Percentiles rank a stretch among this genome's conserved stretches.
Evolutionary conservation across 1,140 invertebrate species (phyloP).

Genomic region (Battus philenor): DNA sequence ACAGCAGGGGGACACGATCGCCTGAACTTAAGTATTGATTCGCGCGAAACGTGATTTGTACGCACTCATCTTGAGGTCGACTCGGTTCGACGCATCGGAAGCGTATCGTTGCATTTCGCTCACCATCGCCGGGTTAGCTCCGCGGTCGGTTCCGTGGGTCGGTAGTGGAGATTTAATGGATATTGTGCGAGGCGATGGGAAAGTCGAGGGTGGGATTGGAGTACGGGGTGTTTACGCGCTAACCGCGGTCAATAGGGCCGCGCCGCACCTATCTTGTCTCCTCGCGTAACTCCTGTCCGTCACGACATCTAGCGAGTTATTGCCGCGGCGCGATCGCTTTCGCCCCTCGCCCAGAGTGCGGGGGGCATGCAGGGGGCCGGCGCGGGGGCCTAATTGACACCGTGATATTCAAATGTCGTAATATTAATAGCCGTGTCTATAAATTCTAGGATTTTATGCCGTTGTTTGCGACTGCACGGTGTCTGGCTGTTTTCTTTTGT

Average conservation of each 20-base stretch:
- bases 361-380: conserved; percentile 27
- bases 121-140: conserved; percentile 25
- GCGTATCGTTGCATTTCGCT: conserved; percentile 19
- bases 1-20: conserved; percentile 68
- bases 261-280: conserved; percentile 60
- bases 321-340: conserved; percentile 20
- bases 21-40: conserved; percentile 75
- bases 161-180: neutral
- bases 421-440: conserved; percentile 30
- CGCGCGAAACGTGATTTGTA: conserved; percentile 75
- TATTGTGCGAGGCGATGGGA: neutral
- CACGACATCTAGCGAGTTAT: conserved; percentile 64
- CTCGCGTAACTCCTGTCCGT: conserved; percentile 53
- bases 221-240: conserved; percentile 48
- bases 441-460: conserved; percentile 14
- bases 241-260: conserved; percentile 63
- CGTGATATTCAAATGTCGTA: conserved; percentile 45
- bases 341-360: no score
- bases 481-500: conserved; percentile 8
- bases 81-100: conserved; percentile 26
- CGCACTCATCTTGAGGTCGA: conserved; percentile 67
- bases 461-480: conserved; percentile 12
- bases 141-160: neutral
- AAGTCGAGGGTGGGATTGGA: neutral
- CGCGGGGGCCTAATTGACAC: conserved; percentile 52